Conservation (phyloP, 2,113 vertebrate species). For the Malurus alboscapulatus region DNA sequence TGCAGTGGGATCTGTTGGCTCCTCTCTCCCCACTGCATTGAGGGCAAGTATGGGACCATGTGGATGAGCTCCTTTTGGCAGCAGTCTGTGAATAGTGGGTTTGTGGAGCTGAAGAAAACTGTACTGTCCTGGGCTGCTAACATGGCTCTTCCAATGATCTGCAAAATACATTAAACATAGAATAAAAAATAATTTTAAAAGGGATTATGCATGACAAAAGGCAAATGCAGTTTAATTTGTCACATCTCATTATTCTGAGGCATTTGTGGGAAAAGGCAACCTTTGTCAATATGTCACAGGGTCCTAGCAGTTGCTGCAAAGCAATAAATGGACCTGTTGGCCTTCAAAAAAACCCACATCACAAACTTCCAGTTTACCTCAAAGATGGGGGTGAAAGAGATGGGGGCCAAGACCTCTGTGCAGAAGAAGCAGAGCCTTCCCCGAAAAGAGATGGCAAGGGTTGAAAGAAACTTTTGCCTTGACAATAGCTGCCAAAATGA, state of each 20-base stretch:
- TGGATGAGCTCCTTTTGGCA: not conserved
- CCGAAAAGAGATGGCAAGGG: not conserved
- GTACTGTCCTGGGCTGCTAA: not conserved
- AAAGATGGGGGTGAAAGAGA: not conserved
- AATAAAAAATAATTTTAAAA: not conserved
- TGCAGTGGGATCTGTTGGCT: not conserved
- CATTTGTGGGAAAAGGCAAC: not conserved
- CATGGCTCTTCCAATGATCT: not conserved
- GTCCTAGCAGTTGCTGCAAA: not conserved
- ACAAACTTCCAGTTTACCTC: not conserved
- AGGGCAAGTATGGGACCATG: not conserved
- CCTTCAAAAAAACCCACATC: not conserved
- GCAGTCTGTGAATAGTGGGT: not conserved
- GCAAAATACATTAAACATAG: not conserved
- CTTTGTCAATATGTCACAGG: not conserved
- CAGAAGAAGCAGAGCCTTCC: not conserved
- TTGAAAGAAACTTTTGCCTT: conserved; percentile 42
- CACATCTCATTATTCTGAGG: not conserved
- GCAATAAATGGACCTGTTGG: not conserved
- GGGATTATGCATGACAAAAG: not conserved
- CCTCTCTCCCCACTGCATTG: fast-evolving
- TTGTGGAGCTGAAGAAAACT: not conserved
- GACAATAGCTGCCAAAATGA: conserved; percentile 34
- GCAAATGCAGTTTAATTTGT: not conserved
- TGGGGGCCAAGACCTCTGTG: not conserved